phyloP scores from a whole-genome alignment of 2,113 vertebrate species.

The Plectropomus leopardus region DNA sequence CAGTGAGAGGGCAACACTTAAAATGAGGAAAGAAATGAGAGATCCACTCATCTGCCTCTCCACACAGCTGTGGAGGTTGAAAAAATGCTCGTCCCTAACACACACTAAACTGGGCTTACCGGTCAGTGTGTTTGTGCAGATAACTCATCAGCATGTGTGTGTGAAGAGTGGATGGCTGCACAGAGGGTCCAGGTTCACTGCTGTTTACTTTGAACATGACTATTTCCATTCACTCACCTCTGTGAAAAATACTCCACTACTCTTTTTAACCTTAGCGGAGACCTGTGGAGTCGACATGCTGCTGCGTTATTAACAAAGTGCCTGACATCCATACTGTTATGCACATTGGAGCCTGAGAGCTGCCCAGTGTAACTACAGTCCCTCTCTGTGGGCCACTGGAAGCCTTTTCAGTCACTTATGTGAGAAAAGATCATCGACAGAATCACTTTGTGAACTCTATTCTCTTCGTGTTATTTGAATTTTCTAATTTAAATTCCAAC shows the following conservation, averaged over 20 bases:
- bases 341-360: neutral
- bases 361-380: neutral
- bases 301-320: conserved; percentile 24
- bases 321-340: neutral
- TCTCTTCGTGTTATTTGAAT: neutral
- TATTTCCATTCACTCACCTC: conserved; percentile 62
- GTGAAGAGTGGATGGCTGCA: conserved; percentile 54
- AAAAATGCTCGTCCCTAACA: conserved; percentile 29
- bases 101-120: neutral
- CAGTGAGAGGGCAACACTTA: conserved; percentile 61
- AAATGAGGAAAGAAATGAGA: conserved; percentile 65
- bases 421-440: neutral
- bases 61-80: conserved; percentile 38
- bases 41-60: conserved; percentile 51
- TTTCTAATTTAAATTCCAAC: neutral
- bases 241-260: conserved; percentile 63
- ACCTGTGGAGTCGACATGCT: conserved; percentile 20
- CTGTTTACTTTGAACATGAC: conserved; percentile 47
- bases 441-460: neutral
- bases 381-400: neutral
- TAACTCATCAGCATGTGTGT: conserved; percentile 64
- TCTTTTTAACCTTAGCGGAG: conserved; percentile 60
- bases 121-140: conserved; percentile 25
- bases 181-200: conserved; percentile 24
- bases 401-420: neutral